Evolutionary conservation across 2,797 vertebrate genomes (phyloP), one percentile per base, ranked within the genome.

Genomic region (Serranus cabrilla): DNA sequence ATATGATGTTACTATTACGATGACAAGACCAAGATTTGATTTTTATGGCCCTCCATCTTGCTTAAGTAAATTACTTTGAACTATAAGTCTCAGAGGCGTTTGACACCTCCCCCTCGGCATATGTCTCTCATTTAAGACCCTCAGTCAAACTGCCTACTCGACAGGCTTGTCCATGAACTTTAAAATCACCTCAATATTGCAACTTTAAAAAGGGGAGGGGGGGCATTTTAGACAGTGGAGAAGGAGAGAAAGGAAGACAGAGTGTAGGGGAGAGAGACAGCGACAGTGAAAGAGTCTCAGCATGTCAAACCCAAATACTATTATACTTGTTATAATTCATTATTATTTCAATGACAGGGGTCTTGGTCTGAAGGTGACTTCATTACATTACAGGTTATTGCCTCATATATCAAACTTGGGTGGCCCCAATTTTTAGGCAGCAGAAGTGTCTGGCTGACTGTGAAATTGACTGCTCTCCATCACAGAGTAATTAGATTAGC

Each of bases 291-390:
- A 74, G 76, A 83, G 69, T 79, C 78, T 79, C 77, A 73, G 83
- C 54, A 55, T 93, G 93, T 93, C 78, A 87, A 93, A 93, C 71
- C 83, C 86, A 88, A 91, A 87, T 94, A 95, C 88, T 92, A 89
- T 92, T 91, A 83, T 88, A 86, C 89, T 86, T 91, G 94, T 94
- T 96, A 95, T 96, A 90, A 89, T 92, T 95, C 92, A 91, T 92
- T 93, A 92, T 94, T 95, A 94, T 96, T 91, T 88, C 84, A 72
- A 79, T 90, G 95, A 91, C 92, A 94, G 94, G 94, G 92, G 91
- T 92, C 84, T 80, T 90, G 89, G 81, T 93, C 80, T 95, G 91
- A 97, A 97, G 96, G 96, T 97, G 96, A 96, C 94, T 97, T 94
- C 93, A 93, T 95, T 95, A 95, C 93, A 92, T 95, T 93, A 90